Conservation (phyloP, 2,113 vertebrate genomes). For the Gasterosteus nipponicus region DNA sequence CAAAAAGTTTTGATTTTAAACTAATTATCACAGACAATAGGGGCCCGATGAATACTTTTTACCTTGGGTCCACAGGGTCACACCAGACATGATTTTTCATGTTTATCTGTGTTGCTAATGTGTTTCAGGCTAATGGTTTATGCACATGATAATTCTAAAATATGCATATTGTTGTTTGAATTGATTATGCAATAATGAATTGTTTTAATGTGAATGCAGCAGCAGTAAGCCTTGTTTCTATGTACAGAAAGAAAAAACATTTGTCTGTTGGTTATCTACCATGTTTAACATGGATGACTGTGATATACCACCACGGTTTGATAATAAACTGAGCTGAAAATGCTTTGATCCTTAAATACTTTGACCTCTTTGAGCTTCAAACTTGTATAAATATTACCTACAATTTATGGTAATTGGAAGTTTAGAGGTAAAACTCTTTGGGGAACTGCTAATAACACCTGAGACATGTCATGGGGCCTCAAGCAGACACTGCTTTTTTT, state of each 20-base stretch:
- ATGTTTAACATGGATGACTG: slow-evolving; percentile 17
- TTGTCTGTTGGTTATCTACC: not conserved
- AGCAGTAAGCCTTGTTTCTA: slow-evolving; percentile 17
- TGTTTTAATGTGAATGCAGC: slow-evolving; percentile 13
- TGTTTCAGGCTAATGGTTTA: not conserved
- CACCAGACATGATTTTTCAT: not conserved
- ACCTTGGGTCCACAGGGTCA: not conserved
- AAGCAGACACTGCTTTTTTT: not conserved
- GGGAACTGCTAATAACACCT: not conserved
- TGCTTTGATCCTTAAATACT: not conserved
- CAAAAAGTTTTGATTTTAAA: slow-evolving; percentile 6
- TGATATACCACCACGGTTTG: not conserved
- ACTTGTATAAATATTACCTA: not conserved
- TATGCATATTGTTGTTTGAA: slow-evolving; percentile 39
- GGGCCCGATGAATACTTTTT: not conserved
- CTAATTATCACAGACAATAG: not conserved
- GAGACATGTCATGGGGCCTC: not conserved
- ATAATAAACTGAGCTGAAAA: slow-evolving; percentile 5
- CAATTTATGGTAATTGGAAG: no score
- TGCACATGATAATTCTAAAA: slow-evolving; percentile 23
- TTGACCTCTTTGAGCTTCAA: not conserved
- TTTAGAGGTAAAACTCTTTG: not conserved
- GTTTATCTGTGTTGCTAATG: slow-evolving; percentile 5
- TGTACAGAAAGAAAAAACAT: slow-evolving; percentile 18
- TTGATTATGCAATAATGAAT: not conserved